Evolutionary conservation across 1,140 invertebrate species (phyloP), one percentile per base, ranked within the genome.

Genomic region (Euborellia annulipes): DNA sequence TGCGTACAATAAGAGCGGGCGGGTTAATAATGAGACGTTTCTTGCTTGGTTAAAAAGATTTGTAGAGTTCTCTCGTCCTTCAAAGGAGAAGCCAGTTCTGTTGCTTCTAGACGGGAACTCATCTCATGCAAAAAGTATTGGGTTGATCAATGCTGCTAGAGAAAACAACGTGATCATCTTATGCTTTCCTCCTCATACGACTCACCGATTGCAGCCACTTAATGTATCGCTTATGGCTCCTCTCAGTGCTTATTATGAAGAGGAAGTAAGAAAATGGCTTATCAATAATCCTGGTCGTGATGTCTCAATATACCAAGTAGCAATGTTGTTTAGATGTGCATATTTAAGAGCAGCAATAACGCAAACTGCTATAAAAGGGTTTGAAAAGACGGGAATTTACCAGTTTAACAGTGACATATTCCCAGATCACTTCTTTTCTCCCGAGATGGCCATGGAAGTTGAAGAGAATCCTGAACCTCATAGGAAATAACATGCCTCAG

Each of bases 121-220:
- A 46, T 58, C 55, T 27, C 58, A 61, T 19, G 44, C 46, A 22
- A 49, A 46, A 14, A 49, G 40, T 36, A 11, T 54, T 6, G 41
- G 41, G 22, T 17, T 49, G 3, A 39, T 54, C 17, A 19, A 47
- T 14, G 17, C 27, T 9, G 41, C 45, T 21, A 17, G 45, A 40
- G 50, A 61, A 48, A 58, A 61, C 55, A 44, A 56, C n/a, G 51
- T 62, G 0, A 50, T 55, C 9, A 55, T 66, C 17, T 17, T 64
- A 14, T 61, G 54, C 41, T 50, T 61, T 11, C 58, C 47, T 14
- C 58, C 61, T 19, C 59, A 63, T 43, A 55, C 52, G 44, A 61
- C 56, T n/a, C 63, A 67, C 46, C 52, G 54, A 48, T 47, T 67
- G 21, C 62, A 67, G 46, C 61, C 60, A 3, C 48, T 65, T n/a